Conservation (phyloP, 2,888 invertebrate species). For the Andrena flavipes region DNA sequence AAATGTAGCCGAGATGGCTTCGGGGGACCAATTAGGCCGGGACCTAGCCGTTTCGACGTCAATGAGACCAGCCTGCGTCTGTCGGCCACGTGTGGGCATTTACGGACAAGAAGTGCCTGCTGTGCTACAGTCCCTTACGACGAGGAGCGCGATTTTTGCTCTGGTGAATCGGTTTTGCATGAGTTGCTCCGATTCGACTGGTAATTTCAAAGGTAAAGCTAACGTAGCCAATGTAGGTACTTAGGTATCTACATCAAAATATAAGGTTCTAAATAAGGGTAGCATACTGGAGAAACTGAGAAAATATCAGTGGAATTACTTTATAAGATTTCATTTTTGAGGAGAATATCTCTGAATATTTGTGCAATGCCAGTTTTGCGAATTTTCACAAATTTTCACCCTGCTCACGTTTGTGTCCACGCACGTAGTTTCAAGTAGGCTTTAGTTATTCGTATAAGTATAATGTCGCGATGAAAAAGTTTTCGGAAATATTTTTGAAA, state of each 20-base stretch:
- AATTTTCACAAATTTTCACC: no score
- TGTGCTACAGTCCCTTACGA: constrained; percentile 49
- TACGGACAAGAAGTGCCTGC: constrained; percentile 76
- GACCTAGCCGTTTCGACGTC: constrained; percentile 54
- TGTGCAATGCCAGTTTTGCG: no score
- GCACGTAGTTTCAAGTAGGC: no score
- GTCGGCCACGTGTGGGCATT: constrained; percentile 80
- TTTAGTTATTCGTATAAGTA: no score
- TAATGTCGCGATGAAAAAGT: no score
- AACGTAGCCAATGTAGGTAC: background rate
- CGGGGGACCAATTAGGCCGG: constrained; percentile 75
- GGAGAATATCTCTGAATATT: no score
- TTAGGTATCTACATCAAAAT: background rate
- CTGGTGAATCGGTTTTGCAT: constrained; percentile 46
- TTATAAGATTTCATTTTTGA: no score
- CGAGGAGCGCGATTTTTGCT: constrained; percentile 58
- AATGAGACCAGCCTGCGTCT: constrained; percentile 67
- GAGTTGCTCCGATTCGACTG: constrained; percentile 13
- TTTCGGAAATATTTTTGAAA: background rate
- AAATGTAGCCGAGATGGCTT: constrained; percentile 32
- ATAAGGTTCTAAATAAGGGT: background rate
- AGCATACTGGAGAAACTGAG: no score
- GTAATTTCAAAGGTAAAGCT: background rate
- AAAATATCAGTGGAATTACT: no score
- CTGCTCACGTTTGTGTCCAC: no score